A percentile compares a stretch with the other conserved stretches of the same genome.
phyloP scores from a whole-genome alignment of 1,140 invertebrate genomes.

The Pollicipes pollicipes region DNA sequence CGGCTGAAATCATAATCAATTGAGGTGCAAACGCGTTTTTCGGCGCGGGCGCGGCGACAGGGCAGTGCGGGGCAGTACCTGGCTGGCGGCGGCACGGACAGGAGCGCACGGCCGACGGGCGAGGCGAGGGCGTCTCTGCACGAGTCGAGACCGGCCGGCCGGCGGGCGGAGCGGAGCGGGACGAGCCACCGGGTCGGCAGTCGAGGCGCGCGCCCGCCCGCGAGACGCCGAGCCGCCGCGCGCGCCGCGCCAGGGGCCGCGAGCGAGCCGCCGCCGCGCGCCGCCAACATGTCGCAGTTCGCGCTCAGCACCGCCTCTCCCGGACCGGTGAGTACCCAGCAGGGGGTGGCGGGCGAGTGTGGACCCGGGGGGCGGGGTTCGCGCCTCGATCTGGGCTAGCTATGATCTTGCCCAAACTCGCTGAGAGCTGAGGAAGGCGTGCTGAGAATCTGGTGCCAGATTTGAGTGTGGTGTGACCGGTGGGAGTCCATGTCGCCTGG shows the following conservation, averaged over 20 bases:
- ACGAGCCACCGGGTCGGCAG: background rate
- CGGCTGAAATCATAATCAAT: background rate
- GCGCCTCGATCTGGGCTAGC: no score
- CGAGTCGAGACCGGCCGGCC: no score
- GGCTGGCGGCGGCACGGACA: background rate
- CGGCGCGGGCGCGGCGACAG: background rate
- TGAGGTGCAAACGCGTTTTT: constrained; percentile 1
- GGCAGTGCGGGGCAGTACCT: background rate
- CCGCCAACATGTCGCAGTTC: background rate
- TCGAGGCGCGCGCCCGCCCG: background rate
- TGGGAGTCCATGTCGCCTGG: no score
- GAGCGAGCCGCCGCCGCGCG: no score
- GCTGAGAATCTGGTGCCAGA: no score
- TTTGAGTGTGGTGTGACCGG: no score
- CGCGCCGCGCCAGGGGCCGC: no score
- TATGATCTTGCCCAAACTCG: no score
- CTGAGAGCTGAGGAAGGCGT: no score
- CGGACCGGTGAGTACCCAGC: background rate
- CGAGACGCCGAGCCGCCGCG: background rate
- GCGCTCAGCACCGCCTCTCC: background rate
- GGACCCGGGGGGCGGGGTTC: no score
- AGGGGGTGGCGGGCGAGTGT: no score
- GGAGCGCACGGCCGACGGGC: no score
- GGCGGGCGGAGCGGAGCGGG: background rate
- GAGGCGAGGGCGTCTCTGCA: background rate